Percentiles rank a stretch among this genome's conserved stretches.
Evolutionary conservation across 2,888 invertebrate genomes (phyloP).

Genomic region (Tenthredo amoena): DNA sequence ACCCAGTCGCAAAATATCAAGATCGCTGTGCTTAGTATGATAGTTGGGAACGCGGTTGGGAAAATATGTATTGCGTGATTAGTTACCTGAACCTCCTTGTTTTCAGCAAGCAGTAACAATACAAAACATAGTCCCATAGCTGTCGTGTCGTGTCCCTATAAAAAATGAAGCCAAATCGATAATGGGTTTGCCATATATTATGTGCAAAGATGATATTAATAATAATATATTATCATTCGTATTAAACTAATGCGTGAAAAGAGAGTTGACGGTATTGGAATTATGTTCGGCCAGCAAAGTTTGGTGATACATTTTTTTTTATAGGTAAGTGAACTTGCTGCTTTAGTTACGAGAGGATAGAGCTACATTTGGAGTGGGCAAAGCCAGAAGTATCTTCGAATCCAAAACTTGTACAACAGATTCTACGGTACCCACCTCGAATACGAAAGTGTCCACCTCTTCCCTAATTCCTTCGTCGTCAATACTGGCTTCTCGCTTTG

Average conservation of each 20-base stretch:
- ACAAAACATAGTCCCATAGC: constrained; percentile 79
- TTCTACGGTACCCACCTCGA: constrained; percentile 60
- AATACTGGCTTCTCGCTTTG: constrained; percentile 61
- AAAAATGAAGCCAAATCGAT: neutral
- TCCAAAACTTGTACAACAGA: neutral
- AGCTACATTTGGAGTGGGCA: neutral
- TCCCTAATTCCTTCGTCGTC: constrained; percentile 70
- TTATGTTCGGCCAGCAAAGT: no score
- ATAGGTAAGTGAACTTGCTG: no score
- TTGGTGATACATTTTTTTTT: no score
- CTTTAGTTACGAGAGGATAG: no score
- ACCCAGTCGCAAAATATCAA: no score
- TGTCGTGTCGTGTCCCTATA: constrained; percentile 84
- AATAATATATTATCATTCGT: no score
- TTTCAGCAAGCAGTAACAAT: constrained; percentile 80
- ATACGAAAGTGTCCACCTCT: constrained; percentile 74
- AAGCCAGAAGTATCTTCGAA: neutral
- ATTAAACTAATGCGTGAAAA: no score
- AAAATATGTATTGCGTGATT: no score
- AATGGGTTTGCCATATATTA: neutral
- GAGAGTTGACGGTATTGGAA: no score
- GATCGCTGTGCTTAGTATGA: no score
- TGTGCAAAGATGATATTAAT: no score
- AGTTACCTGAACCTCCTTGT: constrained; percentile 74
- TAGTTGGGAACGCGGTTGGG: no score